Conservation (phyloP, 2,797 vertebrate species). For the Poecilia picta region DNA sequence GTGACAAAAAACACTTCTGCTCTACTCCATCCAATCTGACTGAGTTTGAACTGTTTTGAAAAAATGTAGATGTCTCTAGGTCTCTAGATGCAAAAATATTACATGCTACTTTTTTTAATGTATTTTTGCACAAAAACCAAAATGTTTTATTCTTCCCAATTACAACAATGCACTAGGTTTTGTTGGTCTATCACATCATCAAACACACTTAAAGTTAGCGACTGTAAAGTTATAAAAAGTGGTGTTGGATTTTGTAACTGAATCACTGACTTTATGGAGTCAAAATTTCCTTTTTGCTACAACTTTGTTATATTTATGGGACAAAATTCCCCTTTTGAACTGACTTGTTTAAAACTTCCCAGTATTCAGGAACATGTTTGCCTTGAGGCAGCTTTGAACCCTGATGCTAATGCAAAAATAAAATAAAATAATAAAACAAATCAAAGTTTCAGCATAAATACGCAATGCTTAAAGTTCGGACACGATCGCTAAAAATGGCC, state of each 20-base stretch:
- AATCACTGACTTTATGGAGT: neutral
- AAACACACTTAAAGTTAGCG: neutral
- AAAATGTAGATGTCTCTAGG: too few relatives aligned
- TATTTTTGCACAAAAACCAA: neutral
- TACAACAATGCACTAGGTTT: neutral
- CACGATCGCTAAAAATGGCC: neutral
- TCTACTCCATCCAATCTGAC: too few relatives aligned
- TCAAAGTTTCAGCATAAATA: neutral
- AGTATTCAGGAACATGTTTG: constrained; percentile 6
- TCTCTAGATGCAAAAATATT: neutral
- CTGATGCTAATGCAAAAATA: neutral
- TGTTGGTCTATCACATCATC: neutral
- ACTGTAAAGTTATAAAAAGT: neutral
- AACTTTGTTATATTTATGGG: neutral
- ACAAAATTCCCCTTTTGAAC: neutral
- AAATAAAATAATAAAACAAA: neutral
- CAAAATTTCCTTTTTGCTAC: neutral
- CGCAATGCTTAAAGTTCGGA: neutral
- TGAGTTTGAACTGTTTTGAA: too few relatives aligned
- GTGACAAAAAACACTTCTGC: too few relatives aligned
- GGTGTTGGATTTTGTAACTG: neutral
- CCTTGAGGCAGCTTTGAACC: constrained; percentile 19
- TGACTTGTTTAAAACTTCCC: constrained; percentile 3
- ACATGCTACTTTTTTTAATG: neutral
- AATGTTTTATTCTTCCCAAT: neutral